Base-by-base conservation (phyloP, 2,888 invertebrate species). In the Stramonita haemastoma region DNA sequence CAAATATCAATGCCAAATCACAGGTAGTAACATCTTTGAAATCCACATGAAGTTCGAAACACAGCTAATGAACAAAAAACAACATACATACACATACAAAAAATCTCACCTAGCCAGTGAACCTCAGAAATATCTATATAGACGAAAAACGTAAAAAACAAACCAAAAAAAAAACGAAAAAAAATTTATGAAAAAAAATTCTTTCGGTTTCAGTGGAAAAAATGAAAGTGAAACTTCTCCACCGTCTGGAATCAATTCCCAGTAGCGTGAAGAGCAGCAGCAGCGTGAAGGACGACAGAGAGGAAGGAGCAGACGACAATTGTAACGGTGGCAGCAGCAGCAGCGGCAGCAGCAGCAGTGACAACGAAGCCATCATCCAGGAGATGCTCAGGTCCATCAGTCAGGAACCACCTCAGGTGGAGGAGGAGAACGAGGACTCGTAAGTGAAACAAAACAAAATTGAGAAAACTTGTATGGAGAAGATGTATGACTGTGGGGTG, bases 351-450 rank as follows among this genome's bases (percentile, higher is more conserved):
- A 87, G 73, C 46, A 87, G 73, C 87, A 87, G 87, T 26, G 73
- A 87, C 87, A 87, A 87, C 46, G 87, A 87, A 17, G 22, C 87
- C 87, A 46, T 87, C 22, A 46, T 87, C 19, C 87, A 87, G 73
- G 87, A 87, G 19, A 29, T 87, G 29, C 36, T 87, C 15, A 70
- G 46, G n/a, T 73, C 87, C 8, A 29, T 60, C 2, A 46, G 87
- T 19, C 57, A n/a, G 32, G 85, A 85, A 85, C 26, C 36, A 29
- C 56, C 17, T 17, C 29, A 60, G n/a, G 86, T 66, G 5, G 29
- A 66, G n/a, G 29, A 66, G n/a, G 15, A 34, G 57, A 57, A 34
- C 17, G 26, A 86, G n/a, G 29, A 57, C 22, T 6, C 15, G 84
- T 84, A 15, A 84, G 84, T n/a, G n/a, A n/a, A n/a, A n/a, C n/a